Evolutionary conservation across 2,113 vertebrate species (phyloP), one percentile per base, ranked within the genome.

Genomic region (Heptranchias perlo): DNA sequence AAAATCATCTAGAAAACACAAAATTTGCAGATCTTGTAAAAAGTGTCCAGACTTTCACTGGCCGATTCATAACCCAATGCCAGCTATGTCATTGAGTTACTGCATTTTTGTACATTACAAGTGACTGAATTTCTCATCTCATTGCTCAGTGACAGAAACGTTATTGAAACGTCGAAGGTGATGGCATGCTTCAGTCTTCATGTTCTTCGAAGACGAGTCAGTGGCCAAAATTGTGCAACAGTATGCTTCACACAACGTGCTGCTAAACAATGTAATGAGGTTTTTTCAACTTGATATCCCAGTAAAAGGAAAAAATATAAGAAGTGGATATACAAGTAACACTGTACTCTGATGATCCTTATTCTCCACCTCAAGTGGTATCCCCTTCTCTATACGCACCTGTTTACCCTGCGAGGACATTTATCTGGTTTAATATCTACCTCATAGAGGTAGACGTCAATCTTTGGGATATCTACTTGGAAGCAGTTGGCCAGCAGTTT

Each of bases 381-480:
- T 73, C 64, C 65, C 25, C 64, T 95, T 69, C 94, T 73, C 47
- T 69, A 73, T 95, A 1, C 97, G 98, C 97, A 99, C 99, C 99
- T 99, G 98, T 99, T 99, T 97, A 99, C 99, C 97, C 99, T 98
- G 91, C 99, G 98, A 96, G 99, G 99, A 98, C 99, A 99, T 98
- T 99, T 99, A 98, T 99, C 99, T 97, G 99, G 99, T 98, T 99
- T 99, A 98, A 99, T 99, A 97, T 99, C 99, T 97, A 99, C 99
- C 98, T 99, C 99, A 98, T 99, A 99, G 97, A 99, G 99, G 98
- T 99, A 99, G 98, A 99, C 99, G 96, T 99, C 99, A 98, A 99
- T 99, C 98, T 99, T 99, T 98, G 99, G 99, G 98, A 99, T 99
- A 98, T 99, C 99, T 98, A 99, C 99, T 98, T 99, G 99, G 98